Evolutionary conservation across 2,113 vertebrate species (phyloP), one percentile per base, ranked within the genome.

Genomic region (Conger conger): DNA sequence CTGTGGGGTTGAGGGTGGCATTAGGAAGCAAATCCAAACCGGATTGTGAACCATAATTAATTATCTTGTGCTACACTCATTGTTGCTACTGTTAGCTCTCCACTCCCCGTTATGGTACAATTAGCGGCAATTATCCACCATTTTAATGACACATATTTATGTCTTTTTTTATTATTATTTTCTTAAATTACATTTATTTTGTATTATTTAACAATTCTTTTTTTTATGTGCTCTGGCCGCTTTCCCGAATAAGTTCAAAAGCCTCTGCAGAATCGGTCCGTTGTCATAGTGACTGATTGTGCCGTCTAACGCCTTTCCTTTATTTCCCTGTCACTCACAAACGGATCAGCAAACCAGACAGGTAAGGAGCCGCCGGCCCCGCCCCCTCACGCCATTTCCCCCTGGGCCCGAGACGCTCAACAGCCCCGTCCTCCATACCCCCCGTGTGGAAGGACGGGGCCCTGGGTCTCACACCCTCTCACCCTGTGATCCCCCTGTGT

Each of bases 311-410:
- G 89, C 91, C 93, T 93, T 92, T 90, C 92, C 89, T 92, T 90
- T 90, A 89, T 86, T 91, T 95, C 83, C 88, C 91, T 94, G 94
- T 94, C 92, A 92, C 95, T 91, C 91, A 94, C 93, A 93, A 94
- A 95, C 95, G 95, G 95, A 95, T 93, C 95, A 99, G 97, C 97
- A 98, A 98, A 96, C 97, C 97, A 91, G 97, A 99, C 97, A 98
- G 97, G 97, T 99, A 97, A 98, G 96, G 92, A 93, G 63, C 89
- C 85, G 91, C 89, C 54, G 83, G 45, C 45, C 45, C 5, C 86
- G 6, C 11, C 17, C 1, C n/a, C 37, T 33, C 23, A n/a, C 11
- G 9, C 35, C 45, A 53, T 36, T 83, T 33, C 18, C 73, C 17
- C 18, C 18, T 20, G 23, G 18, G 2, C 60, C 38, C 36, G 16